Conservation (phyloP, 2,888 invertebrate species). For the Hypena proboscidalis region DNA sequence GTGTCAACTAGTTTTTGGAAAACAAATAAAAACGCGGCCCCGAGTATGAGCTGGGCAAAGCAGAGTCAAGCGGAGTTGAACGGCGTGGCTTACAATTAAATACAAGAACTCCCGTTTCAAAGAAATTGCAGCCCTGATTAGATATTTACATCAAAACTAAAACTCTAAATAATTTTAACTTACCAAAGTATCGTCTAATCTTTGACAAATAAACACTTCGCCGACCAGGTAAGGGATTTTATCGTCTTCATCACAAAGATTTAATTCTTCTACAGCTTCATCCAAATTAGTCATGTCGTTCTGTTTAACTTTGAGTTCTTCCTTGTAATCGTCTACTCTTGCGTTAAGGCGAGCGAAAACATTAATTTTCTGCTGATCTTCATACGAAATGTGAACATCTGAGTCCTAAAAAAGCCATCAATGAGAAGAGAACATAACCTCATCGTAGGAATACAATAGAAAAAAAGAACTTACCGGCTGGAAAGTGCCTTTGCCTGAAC, state of each 20-base stretch:
- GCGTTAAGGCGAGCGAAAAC: slow-evolving; percentile 97
- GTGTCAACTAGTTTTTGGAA: too few relatives aligned
- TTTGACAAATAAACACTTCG: slow-evolving; percentile 94
- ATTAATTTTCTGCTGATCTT: slow-evolving; percentile 99
- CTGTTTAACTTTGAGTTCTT: slow-evolving; percentile 94
- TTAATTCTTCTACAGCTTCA: slow-evolving; percentile 95
- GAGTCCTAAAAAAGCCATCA: slow-evolving; percentile 86
- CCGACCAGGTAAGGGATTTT: slow-evolving; percentile 94
- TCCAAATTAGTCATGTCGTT: slow-evolving; percentile 96
- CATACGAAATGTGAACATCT: slow-evolving; percentile 97
- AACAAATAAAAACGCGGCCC: too few relatives aligned
- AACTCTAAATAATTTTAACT: slow-evolving; percentile 21
- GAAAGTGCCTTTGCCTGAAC: slow-evolving; percentile 87
- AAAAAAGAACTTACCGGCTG: slow-evolving; percentile 85
- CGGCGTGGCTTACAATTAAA: too few relatives aligned
- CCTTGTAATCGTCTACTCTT: slow-evolving; percentile 94
- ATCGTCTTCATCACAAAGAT: slow-evolving; percentile 90
- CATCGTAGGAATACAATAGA: slow-evolving; percentile 6
- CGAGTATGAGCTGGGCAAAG: too few relatives aligned
- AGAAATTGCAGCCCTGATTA: too few relatives aligned
- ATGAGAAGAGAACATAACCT: slow-evolving; percentile 24
- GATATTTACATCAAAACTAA: too few relatives aligned
- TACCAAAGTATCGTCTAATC: slow-evolving; percentile 91
- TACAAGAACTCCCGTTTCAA: too few relatives aligned
- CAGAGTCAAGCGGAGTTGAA: too few relatives aligned